A percentile compares a stretch with the other conserved stretches of the same genome.
Evolutionary conservation across 1,140 invertebrate species (phyloP).

Genomic region (Harpegnathos saltator): DNA sequence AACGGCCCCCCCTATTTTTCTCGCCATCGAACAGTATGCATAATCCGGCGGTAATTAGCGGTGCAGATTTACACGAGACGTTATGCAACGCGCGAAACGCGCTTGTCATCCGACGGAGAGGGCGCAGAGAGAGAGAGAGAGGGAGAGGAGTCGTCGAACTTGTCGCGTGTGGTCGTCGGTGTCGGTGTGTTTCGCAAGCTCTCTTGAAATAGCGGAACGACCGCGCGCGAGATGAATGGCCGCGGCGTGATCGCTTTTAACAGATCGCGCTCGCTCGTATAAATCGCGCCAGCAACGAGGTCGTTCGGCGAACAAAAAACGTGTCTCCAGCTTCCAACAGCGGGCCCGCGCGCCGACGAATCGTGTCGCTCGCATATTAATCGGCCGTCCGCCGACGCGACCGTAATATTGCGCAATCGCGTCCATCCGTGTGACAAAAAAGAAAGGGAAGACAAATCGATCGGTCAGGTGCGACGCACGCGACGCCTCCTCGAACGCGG

Average conservation of each 20-base stretch:
- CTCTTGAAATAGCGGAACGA: conserved; percentile 36
- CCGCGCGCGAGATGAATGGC: conserved; percentile 32
- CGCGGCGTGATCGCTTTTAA: conserved; percentile 36
- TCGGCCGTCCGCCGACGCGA: neutral
- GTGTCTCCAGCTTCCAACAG: neutral
- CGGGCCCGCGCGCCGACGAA: neutral
- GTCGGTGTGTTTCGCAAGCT: conserved; percentile 32
- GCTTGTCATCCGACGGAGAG: neutral
- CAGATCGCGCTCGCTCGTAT: conserved; percentile 36
- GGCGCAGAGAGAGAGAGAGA: too few relatives aligned
- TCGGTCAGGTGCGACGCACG: too few relatives aligned
- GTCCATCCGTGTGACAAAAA: neutral
- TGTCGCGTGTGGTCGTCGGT: conserved; percentile 45
- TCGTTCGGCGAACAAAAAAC: neutral
- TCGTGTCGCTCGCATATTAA: neutral
- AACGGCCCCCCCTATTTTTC: neutral
- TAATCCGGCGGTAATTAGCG: conserved; percentile 20
- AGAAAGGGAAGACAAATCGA: neutral
- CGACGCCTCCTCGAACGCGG: too few relatives aligned
- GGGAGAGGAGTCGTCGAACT: conserved; percentile 42
- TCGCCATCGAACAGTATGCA: conserved; percentile 31
- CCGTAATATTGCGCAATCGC: neutral
- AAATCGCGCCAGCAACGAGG: conserved; percentile 11
- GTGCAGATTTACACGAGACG: conserved; percentile 42
- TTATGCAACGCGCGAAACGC: conserved; percentile 23